phyloP scores from a whole-genome alignment of 1,140 invertebrate species.

The Sinella curviseta region DNA sequence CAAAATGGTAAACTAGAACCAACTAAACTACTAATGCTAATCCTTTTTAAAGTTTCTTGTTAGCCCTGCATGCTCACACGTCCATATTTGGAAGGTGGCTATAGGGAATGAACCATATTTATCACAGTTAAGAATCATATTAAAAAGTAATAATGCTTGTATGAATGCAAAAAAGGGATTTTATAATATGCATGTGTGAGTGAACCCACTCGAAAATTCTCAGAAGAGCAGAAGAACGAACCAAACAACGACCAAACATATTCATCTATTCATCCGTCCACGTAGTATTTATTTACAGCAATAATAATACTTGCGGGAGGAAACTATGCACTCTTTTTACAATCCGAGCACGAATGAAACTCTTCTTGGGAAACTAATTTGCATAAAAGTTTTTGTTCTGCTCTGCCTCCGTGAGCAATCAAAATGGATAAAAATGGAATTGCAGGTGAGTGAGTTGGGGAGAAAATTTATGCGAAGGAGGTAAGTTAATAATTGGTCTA shows the following conservation, averaged over 20 bases:
- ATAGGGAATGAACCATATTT: constrained; percentile 1
- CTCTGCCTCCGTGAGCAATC: too few relatives aligned
- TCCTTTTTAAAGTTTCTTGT: constrained; percentile 4
- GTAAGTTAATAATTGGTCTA: background rate
- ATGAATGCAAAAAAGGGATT: background rate
- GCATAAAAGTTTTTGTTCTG: background rate
- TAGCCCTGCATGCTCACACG: background rate
- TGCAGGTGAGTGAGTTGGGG: too few relatives aligned
- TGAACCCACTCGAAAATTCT: background rate
- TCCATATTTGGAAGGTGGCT: constrained; percentile 15
- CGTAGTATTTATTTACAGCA: too few relatives aligned
- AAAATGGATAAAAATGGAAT: too few relatives aligned
- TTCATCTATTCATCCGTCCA: too few relatives aligned
- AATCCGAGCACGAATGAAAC: too few relatives aligned
- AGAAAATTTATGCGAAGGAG: too few relatives aligned
- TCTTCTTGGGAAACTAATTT: background rate
- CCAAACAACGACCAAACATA: too few relatives aligned
- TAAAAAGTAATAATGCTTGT: background rate
- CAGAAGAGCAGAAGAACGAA: too few relatives aligned
- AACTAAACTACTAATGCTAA: background rate
- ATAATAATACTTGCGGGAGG: too few relatives aligned
- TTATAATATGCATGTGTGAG: too few relatives aligned
- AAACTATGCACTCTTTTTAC: too few relatives aligned
- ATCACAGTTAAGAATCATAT: constrained; percentile 14
- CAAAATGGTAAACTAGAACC: background rate